Evolutionary conservation across 2,888 invertebrate species (phyloP), one percentile per base, ranked within the genome.

Genomic region (Malthinus flaveolus): DNA sequence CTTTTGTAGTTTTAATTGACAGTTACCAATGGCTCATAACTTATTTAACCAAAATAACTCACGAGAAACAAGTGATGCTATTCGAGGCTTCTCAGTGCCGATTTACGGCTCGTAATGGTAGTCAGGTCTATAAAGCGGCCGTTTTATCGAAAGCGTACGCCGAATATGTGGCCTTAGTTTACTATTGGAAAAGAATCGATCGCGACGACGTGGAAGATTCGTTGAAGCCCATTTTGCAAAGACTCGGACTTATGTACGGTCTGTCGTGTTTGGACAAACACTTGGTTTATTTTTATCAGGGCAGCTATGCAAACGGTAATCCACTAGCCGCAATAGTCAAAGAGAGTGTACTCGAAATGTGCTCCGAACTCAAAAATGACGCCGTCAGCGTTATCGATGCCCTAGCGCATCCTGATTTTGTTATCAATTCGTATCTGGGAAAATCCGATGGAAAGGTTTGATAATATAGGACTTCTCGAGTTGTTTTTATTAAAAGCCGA

Each of bases 321-420:
- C 48, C 55, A 31, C 81, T 88, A 66, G 84, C 87, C 0, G 76
- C 83, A 45, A 71, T 87, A 46, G 78, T 95, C 23, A 83, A 90
- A 44, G 83, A 85, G 12, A 85, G 86, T 1, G 83, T 94, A 12
- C 73, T 93, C 64, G 80, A 83, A 47, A 77, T 89, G 62, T 95
- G 94, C 73, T 75, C 73, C 0, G 81, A 83, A 10, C 70, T 95
- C n/a, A 91, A 90, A 77, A 82, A 85, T 7, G 90, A 93, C 35
- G 83, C 90, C 0, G 86, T 95, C 0, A 80, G 87, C 1, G 83
- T 95, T 1, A 91, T 89, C 1, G 96, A 97, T 75, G 90, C 90
- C 31, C 81, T 96, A 23, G 91, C 95, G 2, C 94, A 94, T 1
- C 90, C 95, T 0, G 96, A 96, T 79, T 95, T 91, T 75, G 87